Conservation (phyloP, 1,140 invertebrate genomes). For the Yoshiicerus persimilis region DNA sequence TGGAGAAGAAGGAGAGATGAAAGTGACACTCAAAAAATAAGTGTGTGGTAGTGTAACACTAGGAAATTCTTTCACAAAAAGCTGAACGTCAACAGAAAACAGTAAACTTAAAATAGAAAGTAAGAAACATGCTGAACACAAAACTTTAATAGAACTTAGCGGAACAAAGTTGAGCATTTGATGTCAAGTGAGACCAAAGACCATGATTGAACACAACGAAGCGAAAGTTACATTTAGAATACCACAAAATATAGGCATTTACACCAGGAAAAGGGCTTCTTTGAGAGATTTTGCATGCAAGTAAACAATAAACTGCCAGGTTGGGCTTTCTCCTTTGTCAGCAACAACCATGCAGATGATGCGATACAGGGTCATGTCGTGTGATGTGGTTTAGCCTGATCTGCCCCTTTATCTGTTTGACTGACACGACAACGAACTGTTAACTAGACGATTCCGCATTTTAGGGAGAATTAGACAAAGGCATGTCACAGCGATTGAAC, state of each 20-base stretch:
- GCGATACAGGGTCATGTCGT: background rate
- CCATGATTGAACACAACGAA: background rate
- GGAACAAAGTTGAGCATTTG: background rate
- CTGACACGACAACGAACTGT: background rate
- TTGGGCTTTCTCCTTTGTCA: background rate
- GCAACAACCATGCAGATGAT: background rate
- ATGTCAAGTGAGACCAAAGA: background rate
- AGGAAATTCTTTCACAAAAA: background rate
- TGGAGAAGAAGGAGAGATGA: background rate
- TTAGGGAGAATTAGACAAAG: background rate
- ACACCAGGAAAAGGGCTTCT: background rate
- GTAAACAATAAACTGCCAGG: background rate
- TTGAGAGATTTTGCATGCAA: background rate
- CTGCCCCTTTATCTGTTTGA: background rate
- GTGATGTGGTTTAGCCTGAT: background rate
- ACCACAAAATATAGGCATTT: background rate
- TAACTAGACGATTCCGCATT: background rate
- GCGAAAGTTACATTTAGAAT: background rate
- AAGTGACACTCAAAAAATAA: background rate
- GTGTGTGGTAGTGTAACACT: background rate
- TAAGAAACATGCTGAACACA: background rate
- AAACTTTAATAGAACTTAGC: background rate
- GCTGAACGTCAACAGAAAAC: background rate
- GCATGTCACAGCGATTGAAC: background rate
- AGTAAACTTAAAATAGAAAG: background rate